Evolutionary conservation across 92 coral and sea anemone species (phyloP).

Genomic region (Umimayanthus kanabou): DNA sequence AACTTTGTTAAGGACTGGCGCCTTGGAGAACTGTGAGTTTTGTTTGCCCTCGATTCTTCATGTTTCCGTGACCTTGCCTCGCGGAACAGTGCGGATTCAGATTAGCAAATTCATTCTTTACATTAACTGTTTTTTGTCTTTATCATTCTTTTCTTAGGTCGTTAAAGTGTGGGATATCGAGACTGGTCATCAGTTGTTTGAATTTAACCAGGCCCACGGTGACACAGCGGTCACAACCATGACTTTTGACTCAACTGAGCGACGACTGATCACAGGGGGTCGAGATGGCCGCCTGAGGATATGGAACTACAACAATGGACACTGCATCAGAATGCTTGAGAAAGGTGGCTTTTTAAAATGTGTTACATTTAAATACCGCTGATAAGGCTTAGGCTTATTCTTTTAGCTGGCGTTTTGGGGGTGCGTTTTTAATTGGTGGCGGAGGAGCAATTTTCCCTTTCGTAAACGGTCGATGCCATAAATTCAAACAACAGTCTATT

Average conservation of each 20-base stretch:
- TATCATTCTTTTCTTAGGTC: conserved; percentile 47
- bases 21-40: too few species aligned
- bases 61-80: too few species aligned
- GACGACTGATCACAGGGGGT: conserved; percentile 96
- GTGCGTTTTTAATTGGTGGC: too few species aligned
- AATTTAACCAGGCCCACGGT: conserved; percentile 96
- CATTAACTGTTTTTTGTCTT: too few species aligned
- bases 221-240: conserved; percentile 83
- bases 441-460: too few species aligned
- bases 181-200: conserved; percentile 89
- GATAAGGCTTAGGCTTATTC: not conserved
- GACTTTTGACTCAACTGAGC: conserved; percentile 94
- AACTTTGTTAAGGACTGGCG: too few species aligned
- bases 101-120: too few species aligned
- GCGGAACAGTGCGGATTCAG: too few species aligned
- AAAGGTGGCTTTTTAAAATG: conserved; percentile 61
- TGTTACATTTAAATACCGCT: not conserved
- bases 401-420: not conserved
- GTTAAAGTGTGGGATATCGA: conserved; percentile 96
- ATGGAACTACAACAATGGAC: conserved; percentile 99
- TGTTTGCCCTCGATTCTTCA: too few species aligned
- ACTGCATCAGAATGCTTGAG: conserved; percentile 90
- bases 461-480: too few species aligned
- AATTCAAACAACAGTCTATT: too few species aligned
- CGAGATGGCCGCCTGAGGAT: conserved; percentile 94